phyloP scores from a whole-genome alignment of 30 jellyfish, hydroid and myxozoan genomes.

The Mastigias papua region DNA sequence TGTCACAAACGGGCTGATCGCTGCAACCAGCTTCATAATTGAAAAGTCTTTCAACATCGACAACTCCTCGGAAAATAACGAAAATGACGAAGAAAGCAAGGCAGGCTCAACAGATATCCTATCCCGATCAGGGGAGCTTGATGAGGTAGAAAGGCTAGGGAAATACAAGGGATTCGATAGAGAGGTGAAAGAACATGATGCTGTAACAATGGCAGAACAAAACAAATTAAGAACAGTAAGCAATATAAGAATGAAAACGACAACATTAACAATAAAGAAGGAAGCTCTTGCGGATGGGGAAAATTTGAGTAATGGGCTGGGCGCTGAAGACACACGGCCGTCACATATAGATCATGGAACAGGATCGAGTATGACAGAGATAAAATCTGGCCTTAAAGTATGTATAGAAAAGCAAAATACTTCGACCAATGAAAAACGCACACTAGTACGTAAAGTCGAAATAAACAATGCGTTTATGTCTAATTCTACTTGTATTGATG shows the following conservation, averaged over 20 bases:
- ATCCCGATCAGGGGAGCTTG: not conserved
- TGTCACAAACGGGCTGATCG: constrained; percentile 31
- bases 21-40: constrained; percentile 46
- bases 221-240: too few relatives aligned
- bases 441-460: not conserved
- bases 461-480: not conserved
- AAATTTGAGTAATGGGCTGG: too few relatives aligned
- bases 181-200: not conserved
- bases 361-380: not conserved
- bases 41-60: constrained; percentile 31
- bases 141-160: not conserved
- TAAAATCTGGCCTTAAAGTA: not conserved
- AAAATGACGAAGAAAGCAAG: not conserved
- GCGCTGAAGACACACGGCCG: too few relatives aligned
- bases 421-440: not conserved
- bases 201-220: too few relatives aligned
- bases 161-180: not conserved
- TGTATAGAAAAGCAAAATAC: not conserved
- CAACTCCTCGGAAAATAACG: constrained; percentile 14
- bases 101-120: not conserved
- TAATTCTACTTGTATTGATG: not conserved
- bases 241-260: too few relatives aligned
- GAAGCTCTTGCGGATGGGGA: too few relatives aligned
- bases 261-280: too few relatives aligned
- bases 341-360: too few relatives aligned